Percentiles rank a stretch among this genome's conserved stretches.
Conservation (phyloP, 2,888 invertebrate species). For the Sinodicranocentrus sp. region DNA sequence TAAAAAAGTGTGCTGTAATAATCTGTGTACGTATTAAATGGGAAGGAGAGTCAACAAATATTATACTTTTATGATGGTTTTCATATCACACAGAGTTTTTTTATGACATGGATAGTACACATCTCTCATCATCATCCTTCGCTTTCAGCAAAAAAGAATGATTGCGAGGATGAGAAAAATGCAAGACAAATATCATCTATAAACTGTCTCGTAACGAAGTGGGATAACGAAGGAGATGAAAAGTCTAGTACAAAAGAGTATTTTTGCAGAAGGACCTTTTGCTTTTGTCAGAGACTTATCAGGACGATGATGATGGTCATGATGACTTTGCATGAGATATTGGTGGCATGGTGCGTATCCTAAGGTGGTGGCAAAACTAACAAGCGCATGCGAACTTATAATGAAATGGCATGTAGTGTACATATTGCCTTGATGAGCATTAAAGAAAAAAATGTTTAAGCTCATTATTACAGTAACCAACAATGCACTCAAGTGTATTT, state of each 20-base stretch:
- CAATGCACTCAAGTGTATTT: conserved; percentile 18
- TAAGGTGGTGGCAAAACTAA: background rate
- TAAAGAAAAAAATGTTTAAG: background rate
- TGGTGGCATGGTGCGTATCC: background rate
- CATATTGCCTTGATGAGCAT: conserved; percentile 2
- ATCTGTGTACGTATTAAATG: too few species aligned
- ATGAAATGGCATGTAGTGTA: background rate
- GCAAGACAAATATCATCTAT: conserved; percentile 31
- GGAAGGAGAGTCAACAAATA: conserved; percentile 18
- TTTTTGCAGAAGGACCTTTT: conserved; percentile 21
- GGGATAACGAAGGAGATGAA: conserved; percentile 19
- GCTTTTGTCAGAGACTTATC: conserved; percentile 36
- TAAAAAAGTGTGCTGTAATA: background rate
- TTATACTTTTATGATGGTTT: conserved; percentile 8
- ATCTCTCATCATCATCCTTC: background rate
- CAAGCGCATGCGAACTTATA: conserved; percentile 12
- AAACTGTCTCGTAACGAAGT: conserved; percentile 30
- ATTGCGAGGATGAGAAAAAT: conserved; percentile 38
- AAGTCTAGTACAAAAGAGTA: background rate
- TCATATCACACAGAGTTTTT: background rate
- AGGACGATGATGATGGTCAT: background rate
- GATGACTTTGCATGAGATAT: background rate
- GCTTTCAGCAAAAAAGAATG: background rate
- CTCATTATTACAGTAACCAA: conserved; percentile 19
- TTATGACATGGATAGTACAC: background rate